Conservation (phyloP, 2,797 vertebrate species). For the Platalea minor region DNA sequence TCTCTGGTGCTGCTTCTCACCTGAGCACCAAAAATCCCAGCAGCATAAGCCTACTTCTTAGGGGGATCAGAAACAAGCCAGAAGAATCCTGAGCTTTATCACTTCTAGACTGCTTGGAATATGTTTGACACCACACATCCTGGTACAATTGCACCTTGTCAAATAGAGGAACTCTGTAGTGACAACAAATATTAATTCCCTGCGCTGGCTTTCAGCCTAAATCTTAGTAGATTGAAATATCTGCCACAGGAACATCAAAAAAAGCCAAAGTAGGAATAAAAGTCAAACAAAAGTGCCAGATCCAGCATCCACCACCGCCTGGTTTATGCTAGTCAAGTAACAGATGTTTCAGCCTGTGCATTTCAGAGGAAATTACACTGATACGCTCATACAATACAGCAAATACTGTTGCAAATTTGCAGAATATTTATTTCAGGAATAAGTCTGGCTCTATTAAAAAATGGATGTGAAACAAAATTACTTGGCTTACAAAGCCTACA, state of each 20-base stretch:
- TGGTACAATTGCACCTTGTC: background rate
- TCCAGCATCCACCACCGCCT: background rate
- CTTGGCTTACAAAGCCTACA: background rate
- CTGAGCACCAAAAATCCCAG: background rate
- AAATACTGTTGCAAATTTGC: background rate
- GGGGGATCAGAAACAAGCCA: background rate
- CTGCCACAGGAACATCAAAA: background rate
- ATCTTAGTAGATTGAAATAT: background rate
- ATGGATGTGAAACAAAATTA: background rate
- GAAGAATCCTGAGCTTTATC: background rate
- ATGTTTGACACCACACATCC: background rate
- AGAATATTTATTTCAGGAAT: background rate
- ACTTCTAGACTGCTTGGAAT: background rate
- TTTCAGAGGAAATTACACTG: background rate
- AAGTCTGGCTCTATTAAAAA: background rate
- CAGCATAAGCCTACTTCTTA: background rate
- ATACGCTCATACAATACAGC: background rate
- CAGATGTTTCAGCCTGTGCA: background rate
- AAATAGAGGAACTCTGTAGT: background rate
- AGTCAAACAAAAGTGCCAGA: background rate
- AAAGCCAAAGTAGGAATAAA: background rate
- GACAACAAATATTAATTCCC: slow-evolving; percentile 7
- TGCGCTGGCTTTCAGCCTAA: background rate
- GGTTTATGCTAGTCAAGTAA: background rate
- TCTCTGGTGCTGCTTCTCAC: background rate